Evolutionary conservation across 2,113 vertebrate genomes (phyloP), one percentile per base, ranked within the genome.

Genomic region (Laterallus jamaicensis): DNA sequence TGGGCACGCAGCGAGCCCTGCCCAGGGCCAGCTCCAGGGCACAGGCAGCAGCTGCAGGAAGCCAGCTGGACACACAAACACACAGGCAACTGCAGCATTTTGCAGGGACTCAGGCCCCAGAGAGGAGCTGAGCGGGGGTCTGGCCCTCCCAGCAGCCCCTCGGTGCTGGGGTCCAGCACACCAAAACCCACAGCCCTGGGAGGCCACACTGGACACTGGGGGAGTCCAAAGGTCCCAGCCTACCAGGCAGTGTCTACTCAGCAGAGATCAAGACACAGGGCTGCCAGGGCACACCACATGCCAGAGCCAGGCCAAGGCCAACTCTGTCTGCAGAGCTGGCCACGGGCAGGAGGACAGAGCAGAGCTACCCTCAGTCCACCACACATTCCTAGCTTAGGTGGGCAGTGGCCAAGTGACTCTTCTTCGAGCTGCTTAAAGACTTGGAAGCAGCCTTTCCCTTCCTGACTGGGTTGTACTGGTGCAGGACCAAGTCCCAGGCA

Each of bases 191-290:
- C 4, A 1, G 83, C n/a, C 47, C 63, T 18, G n/a, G 39, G 37
- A 86, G 28, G 44, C 50, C 28, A 28, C 0, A 0, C 32, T 24
- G 68, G 40, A 21, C 50, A 26, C 6, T 0, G 0, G n/a, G 2
- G 1, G 42, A 37, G 49, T 6, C 49, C 28, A 7, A n/a, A 10
- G 69, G 60, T 11, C 56, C 37, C 21, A 11, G 78, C 37, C 73
- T 28, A 24, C 0, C 0, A 63, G 15, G 52, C 29, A n/a, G 63
- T 11, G 0, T 24, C 13, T 15, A 63, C 54, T 64, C 54, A 40
- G 54, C 47, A 32, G 3, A 3, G 29, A 40, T 29, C 4, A 8
- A 8, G 42, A 4, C 5, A 4, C 31, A 19, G 62, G 37, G 28
- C 64, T 29, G 55, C 3, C 24, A 2, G 22, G 47, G 26, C 49